Base-by-base conservation (phyloP, 2,113 vertebrate genomes). In the Cyanoramphus novaezelandiae region DNA sequence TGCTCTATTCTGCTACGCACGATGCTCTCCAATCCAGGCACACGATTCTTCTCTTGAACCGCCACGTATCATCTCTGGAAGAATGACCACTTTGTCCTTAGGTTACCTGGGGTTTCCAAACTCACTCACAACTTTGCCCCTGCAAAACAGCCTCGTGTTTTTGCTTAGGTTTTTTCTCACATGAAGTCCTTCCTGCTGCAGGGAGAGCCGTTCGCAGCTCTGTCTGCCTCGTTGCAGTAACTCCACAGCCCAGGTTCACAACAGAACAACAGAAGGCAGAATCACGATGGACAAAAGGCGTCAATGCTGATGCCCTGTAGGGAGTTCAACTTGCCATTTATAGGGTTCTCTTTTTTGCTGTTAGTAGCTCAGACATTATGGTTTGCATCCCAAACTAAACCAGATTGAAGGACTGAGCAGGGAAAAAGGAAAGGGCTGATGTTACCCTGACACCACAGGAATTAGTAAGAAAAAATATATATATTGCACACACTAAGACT, bases 391-490 rank as follows among this genome's bases (percentile, higher is more conserved):
- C 95, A 88, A 94, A 95, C 93, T 94, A 97, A 97, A 97, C 97
- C 97, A 95, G 94, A 97, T 57, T 92, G 97, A 97, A 97, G 80
- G 92, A 95, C 82, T 97, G 93, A 93, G 93, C 86, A 87, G 96
- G 97, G 84, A 92, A 97, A 55, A 68, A 95, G 70, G 44, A 91
- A 88, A 82, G 88, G 80, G 74, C 64, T 95, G 97, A 98, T 95
- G 95, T 96, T 97, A 98, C 91, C 96, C 95, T 96, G 97, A 97
- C 97, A 98, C 92, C 97, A 97, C 96, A 95, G 96, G 88, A 96
- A 97, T 97, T 98, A 98, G 97, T 98, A 97, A 97, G 97, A 97
- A 98, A 97, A 97, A 98, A 97, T 97, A 97, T 97, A 97, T 97
- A 97, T 97, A 97, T 94, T 95, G 96, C 97, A 98, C 97, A 97